These are phyloP conservation scores for Passerculus sandwichensis DNA, from an alignment of 2,797 vertebrate genomes.

Conservation along the genomic window DNA sequence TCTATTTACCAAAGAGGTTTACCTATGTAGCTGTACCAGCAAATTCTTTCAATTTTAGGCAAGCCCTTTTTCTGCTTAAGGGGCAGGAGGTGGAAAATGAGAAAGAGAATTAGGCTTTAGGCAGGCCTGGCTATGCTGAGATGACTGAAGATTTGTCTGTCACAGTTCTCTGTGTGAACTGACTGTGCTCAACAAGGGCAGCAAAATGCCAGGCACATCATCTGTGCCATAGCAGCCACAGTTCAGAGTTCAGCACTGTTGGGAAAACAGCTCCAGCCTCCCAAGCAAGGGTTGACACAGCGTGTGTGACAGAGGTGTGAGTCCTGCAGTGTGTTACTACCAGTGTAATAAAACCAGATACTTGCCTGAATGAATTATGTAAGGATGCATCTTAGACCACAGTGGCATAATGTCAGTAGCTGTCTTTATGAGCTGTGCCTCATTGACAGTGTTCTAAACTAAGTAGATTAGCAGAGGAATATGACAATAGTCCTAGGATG, in stretches of 20 bases:
- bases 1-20: neutral
- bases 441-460: neutral
- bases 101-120: neutral
- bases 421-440: neutral
- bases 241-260: neutral
- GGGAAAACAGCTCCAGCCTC: neutral
- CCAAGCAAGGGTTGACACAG: neutral
- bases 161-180: neutral
- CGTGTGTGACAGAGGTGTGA: neutral
- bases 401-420: neutral
- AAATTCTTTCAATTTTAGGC: slow-evolving; percentile 4
- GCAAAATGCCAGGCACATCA: neutral
- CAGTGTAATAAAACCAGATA: neutral
- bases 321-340: neutral
- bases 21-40: neutral
- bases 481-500: neutral
- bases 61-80: neutral
- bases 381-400: neutral
- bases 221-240: neutral
- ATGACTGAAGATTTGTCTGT: neutral
- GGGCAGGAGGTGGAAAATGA: neutral
- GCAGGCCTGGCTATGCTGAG: neutral
- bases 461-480: neutral
- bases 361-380: neutral
- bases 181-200: neutral